Evolutionary conservation across 2,113 vertebrate genomes (phyloP).

Genomic region (Xenopus tropicalis): UCB_Xtro_10.0 CM004451.2:51410501-51411000

Average conservation of each 20-base stretch:
- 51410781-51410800: too few species aligned
- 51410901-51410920: too few species aligned
- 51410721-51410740: constrained; percentile 18
- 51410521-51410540: constrained; percentile 31
- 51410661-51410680: constrained; percentile 25
- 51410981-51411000: too few species aligned
- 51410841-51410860: too few species aligned
- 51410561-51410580: constrained; percentile 28
- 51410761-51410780: too few species aligned
- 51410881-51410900: too few species aligned
- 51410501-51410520: constrained; percentile 31
- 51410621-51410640: constrained; percentile 38
- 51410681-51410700: constrained; percentile 24
- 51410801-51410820: too few species aligned
- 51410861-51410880: too few species aligned
- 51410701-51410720: constrained; percentile 27
- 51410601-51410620: constrained; percentile 24
- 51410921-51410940: too few species aligned
- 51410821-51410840: too few species aligned
- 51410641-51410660: constrained; percentile 34
- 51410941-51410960: too few species aligned
- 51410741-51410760: not conserved
- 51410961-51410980: too few species aligned
- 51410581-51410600: constrained; percentile 29
- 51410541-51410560: constrained; percentile 35